A percentile compares a stretch with the other conserved stretches of the same genome.
These are phyloP conservation scores for Mesorhabditis belari DNA, from an alignment of 2,888 invertebrate genomes.

Conservation along the genomic window DNA sequence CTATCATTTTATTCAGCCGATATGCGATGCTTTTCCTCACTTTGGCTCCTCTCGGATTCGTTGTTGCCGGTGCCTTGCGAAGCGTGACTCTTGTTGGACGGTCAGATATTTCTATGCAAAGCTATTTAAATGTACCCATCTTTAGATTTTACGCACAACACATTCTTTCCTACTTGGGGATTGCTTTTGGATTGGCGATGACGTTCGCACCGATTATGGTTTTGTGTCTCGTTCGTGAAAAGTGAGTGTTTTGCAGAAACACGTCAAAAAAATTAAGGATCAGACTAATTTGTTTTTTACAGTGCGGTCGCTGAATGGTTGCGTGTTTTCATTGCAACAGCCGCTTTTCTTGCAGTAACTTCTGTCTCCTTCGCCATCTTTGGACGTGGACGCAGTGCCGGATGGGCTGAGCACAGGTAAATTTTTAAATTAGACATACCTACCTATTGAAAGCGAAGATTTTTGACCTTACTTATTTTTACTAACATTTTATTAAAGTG, in stretches of 20 bases:
- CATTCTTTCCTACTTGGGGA: constrained; percentile 30
- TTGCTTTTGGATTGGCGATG: constrained; percentile 35
- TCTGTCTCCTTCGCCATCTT: constrained; percentile 38
- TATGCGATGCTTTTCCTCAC: constrained; percentile 16
- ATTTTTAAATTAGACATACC: too few species aligned
- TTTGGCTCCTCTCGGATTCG: constrained; percentile 34
- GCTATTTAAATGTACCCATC: not conserved
- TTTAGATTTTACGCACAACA: constrained; percentile 30
- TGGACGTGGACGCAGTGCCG: constrained; percentile 24
- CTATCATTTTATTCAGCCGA: constrained; percentile 8
- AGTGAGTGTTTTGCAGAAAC: constrained; percentile 27
- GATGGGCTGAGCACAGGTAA: not conserved
- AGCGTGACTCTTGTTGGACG: constrained; percentile 40
- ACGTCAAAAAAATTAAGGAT: too few species aligned
- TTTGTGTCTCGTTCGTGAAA: constrained; percentile 19
- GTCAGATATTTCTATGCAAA: not conserved
- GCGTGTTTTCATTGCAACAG: constrained; percentile 21
- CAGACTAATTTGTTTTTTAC: constrained; percentile 12
- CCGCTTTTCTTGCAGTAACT: constrained; percentile 22
- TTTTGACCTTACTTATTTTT: too few species aligned
- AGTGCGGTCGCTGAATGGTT: constrained; percentile 38
- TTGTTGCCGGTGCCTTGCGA: constrained; percentile 31
- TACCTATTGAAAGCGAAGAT: too few species aligned
- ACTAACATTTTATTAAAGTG: too few species aligned
- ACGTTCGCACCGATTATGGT: constrained; percentile 27